phyloP scores from a whole-genome alignment of 2,797 vertebrate genomes.

The Vultur gryphus region DNA sequence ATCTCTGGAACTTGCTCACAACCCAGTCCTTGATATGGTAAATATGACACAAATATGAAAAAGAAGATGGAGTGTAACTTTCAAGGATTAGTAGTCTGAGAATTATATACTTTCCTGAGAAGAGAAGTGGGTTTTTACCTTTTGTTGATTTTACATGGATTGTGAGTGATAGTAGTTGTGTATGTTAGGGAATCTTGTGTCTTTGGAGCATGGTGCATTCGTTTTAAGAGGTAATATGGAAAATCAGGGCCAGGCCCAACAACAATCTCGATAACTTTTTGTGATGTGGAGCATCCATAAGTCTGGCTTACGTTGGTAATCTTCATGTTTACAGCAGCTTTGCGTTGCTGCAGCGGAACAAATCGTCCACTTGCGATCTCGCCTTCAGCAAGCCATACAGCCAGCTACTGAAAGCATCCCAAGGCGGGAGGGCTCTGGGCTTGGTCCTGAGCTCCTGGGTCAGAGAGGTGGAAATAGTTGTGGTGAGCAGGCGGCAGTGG shows the following conservation, averaged over 20 bases:
- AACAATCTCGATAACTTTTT: neutral
- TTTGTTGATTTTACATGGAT: neutral
- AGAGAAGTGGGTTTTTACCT: neutral
- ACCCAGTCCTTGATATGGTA: neutral
- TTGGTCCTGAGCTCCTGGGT: neutral
- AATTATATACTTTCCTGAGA: neutral
- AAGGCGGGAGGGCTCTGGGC: neutral
- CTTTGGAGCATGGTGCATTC: neutral
- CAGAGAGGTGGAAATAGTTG: neutral
- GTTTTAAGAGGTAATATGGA: neutral
- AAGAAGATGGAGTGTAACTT: neutral
- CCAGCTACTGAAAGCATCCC: neutral
- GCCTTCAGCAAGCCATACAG: neutral
- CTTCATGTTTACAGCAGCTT: neutral
- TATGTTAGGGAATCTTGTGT: neutral
- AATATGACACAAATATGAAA: neutral
- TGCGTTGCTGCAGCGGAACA: neutral
- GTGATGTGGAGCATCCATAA: neutral
- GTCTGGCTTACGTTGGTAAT: neutral
- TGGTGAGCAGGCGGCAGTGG: neutral
- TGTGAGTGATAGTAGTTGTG: neutral
- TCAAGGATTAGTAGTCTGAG: neutral
- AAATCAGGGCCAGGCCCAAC: neutral
- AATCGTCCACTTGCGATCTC: rapidly evolving
- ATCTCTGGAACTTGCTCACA: neutral